These are phyloP conservation scores for Phthorimaea operculella DNA, from an alignment of 1,140 invertebrate genomes.

Conservation along the genomic window DNA sequence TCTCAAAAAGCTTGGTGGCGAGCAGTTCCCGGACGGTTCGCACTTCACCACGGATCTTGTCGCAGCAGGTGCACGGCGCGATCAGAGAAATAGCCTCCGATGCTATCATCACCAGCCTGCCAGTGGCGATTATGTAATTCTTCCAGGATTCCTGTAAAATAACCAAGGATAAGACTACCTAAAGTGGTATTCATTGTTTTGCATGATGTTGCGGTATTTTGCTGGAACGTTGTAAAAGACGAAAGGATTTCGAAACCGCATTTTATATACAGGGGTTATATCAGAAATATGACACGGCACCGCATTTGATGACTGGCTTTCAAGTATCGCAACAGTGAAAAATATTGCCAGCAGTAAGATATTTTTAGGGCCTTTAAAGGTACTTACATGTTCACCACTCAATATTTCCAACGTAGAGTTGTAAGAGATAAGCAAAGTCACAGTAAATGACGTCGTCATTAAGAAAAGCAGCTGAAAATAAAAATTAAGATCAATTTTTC, in stretches of 20 bases:
- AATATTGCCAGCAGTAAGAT: too few relatives aligned
- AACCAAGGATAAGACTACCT: too few relatives aligned
- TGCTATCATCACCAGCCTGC: background rate
- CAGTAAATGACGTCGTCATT: too few relatives aligned
- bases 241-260: too few relatives aligned
- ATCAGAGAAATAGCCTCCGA: background rate
- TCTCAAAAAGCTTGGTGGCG: background rate
- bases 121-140: background rate
- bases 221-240: constrained; percentile 27
- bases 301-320: constrained; percentile 11
- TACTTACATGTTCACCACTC: background rate
- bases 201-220: constrained; percentile 21
- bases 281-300: constrained; percentile 23
- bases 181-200: too few relatives aligned
- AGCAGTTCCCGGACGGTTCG: background rate
- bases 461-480: too few relatives aligned
- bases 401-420: too few relatives aligned
- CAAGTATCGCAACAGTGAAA: too few relatives aligned
- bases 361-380: too few relatives aligned
- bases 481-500: too few relatives aligned
- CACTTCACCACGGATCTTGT: background rate
- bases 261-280: too few relatives aligned
- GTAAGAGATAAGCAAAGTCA: too few relatives aligned
- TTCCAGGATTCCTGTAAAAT: background rate
- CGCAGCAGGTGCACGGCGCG: background rate